Base-by-base conservation (phyloP, 2,797 vertebrate genomes). In the Alectoris magna region DNA sequence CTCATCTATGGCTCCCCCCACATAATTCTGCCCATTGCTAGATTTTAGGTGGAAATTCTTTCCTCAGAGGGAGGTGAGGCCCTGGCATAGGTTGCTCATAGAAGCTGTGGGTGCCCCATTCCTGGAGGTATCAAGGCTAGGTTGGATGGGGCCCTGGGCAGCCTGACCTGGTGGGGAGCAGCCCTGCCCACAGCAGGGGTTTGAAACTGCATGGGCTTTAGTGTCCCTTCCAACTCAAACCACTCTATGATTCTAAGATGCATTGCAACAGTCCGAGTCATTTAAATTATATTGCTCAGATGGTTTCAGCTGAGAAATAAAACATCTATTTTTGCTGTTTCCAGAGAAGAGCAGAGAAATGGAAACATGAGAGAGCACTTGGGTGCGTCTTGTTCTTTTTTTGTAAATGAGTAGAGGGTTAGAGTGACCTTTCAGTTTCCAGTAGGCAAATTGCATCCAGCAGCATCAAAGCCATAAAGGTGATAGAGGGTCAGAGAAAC, bases 301-400 rank as follows among this genome's bases (percentile, higher is more conserved):
- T 17, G 4, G 6, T 49, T 77, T 80, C 55, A 88, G 39, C 11
- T 48, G 67, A n/a, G 9, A 53, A 67, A 63, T 16, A 19, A 53
- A 87, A 23, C 1, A 4, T 18, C 6, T 56, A 1, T 11, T 82
- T 84, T 49, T 63, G 5, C 22, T 80, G 26, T 55, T 55, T 21
- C 10, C 5, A 23, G 69, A 60, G 76, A 71, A 71, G 14, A 39
- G 62, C 26, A 73, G 58, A 80, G 48, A 89, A 87, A 26, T 22
- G 3, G 8, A 64, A 85, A 88, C 9, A 4, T 24, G 38, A 23
- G 11, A 84, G 10, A 59, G 5, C 55, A 36, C 7, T 72, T 82
- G 12, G 7, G 7, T 43, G 5, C 58, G 22, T 44, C 5, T 48
- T 6, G 10, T 31, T n/a, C 6, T 4, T 2, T 0, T 17, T 49